Evolutionary conservation across 2,888 invertebrate genomes (phyloP).

Genomic region (Lithophane semibrunnea): DNA sequence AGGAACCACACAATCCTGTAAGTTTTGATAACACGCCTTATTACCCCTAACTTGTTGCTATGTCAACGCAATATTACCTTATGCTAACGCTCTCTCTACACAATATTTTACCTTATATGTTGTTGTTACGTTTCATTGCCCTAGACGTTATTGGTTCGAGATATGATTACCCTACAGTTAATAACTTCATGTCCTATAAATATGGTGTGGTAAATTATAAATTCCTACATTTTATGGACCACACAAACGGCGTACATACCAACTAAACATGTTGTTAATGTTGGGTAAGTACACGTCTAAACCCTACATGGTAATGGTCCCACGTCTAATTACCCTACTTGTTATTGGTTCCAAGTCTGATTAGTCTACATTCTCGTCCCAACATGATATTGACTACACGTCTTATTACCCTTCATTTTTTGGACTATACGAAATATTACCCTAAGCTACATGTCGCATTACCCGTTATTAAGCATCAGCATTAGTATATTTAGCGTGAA

Average conservation of each 20-base stretch:
- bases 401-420: background rate
- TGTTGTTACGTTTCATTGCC: background rate
- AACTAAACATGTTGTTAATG: background rate
- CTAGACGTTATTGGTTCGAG: background rate
- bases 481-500: background rate
- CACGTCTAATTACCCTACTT: background rate
- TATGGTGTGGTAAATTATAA: no score
- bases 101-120: background rate
- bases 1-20: conserved; percentile 86
- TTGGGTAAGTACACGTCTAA: background rate
- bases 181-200: background rate
- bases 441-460: background rate
- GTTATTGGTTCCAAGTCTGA: background rate
- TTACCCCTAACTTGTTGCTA: background rate
- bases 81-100: no score
- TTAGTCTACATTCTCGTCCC: background rate
- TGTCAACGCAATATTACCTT: background rate
- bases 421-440: background rate
- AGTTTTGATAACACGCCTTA: background rate
- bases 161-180: background rate
- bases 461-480: background rate
- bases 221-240: background rate
- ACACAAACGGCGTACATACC: background rate
- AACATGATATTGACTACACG: background rate
- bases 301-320: background rate